phyloP scores from a whole-genome alignment of 2,888 invertebrate genomes.

The Drosophila eohydei region DNA sequence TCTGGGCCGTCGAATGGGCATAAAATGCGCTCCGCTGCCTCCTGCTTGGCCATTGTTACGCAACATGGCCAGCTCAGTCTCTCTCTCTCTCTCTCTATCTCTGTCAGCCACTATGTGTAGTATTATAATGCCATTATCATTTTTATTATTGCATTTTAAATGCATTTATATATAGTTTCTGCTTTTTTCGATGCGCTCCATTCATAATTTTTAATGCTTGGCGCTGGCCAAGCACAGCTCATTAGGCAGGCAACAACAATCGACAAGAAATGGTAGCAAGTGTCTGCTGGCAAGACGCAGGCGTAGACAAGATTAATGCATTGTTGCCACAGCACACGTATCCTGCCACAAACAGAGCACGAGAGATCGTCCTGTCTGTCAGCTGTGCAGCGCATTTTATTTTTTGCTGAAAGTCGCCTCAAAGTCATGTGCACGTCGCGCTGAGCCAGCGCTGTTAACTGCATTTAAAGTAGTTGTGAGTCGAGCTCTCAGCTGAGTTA shows the following conservation, averaged over 20 bases:
- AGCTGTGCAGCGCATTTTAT: conserved; percentile 21
- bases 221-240: conserved; percentile 46
- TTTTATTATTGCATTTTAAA: conserved; percentile 79
- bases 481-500: background rate
- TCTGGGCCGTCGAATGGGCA: conserved; percentile 52
- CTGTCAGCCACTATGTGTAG: conserved; percentile 29
- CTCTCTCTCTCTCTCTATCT: background rate
- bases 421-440: conserved; percentile 73
- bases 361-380: conserved; percentile 21
- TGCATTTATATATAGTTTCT: conserved; percentile 57
- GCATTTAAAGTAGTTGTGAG: conserved; percentile 72
- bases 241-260: conserved; percentile 55
- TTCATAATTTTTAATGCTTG: conserved; percentile 76
- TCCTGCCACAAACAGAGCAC: conserved; percentile 14
- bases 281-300: conserved; percentile 52
- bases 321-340: conserved; percentile 47
- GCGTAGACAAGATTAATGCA: conserved; percentile 71
- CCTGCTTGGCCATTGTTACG: conserved; percentile 37
- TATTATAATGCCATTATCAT: conserved; percentile 79
- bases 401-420: conserved; percentile 70
- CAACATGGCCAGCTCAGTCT: background rate
- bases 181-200: conserved; percentile 19
- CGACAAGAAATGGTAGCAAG: conserved; percentile 34
- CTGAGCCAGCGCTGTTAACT: conserved; percentile 53
- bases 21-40: conserved; percentile 73